phyloP scores from a whole-genome alignment of 1,140 invertebrate genomes.

The Argopecten irradians region DNA sequence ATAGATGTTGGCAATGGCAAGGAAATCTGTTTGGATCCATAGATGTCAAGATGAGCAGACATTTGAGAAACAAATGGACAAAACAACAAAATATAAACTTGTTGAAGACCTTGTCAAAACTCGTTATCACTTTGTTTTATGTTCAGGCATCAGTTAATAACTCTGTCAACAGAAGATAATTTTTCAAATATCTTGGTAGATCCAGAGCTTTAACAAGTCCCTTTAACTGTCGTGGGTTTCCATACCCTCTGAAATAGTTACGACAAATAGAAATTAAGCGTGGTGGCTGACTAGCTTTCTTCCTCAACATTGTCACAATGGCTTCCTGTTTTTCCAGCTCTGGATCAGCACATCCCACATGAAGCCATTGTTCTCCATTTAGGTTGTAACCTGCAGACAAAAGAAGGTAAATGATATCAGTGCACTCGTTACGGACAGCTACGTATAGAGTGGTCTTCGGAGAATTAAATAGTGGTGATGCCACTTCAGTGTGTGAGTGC shows the following conservation, averaged over 20 bases:
- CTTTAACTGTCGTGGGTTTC: constrained; percentile 37
- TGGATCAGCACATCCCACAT: constrained; percentile 45
- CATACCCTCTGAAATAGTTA: constrained; percentile 59
- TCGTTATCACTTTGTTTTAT: too few relatives aligned
- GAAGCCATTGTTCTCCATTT: constrained; percentile 62
- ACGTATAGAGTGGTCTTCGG: constrained; percentile 64
- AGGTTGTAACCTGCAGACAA: constrained; percentile 65
- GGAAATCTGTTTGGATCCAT: too few relatives aligned
- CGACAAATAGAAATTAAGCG: constrained; percentile 60
- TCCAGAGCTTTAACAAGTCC: constrained; percentile 54
- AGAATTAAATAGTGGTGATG: constrained; percentile 51
- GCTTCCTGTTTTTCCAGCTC: constrained; percentile 30
- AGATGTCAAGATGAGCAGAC: too few relatives aligned
- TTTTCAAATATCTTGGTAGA: constrained; percentile 61
- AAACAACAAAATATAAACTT: too few relatives aligned
- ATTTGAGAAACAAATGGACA: too few relatives aligned
- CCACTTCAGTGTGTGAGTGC: constrained; percentile 56
- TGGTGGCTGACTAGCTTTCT: constrained; percentile 55
- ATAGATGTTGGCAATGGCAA: too few relatives aligned
- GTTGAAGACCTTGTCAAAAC: too few relatives aligned
- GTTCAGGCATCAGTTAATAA: constrained; percentile 32
- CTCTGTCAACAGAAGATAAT: constrained; percentile 60
- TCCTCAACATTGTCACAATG: constrained; percentile 47
- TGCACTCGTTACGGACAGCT: constrained; percentile 49
- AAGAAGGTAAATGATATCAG: constrained; percentile 56